Evolutionary conservation across 1,140 invertebrate genomes (phyloP).

Genomic region (Saccostrea echinata): DNA sequence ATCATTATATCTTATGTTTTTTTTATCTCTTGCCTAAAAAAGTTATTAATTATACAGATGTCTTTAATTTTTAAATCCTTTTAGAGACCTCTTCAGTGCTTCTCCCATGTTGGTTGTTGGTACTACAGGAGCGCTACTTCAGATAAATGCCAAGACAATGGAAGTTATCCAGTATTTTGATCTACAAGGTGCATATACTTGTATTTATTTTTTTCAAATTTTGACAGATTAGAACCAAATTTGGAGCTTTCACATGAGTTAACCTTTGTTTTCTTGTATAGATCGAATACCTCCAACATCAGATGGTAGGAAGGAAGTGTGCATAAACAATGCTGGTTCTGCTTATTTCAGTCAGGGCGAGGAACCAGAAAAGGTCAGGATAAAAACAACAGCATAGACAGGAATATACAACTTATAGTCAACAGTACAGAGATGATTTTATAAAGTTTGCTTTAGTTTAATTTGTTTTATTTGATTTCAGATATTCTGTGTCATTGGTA

Average conservation of each 20-base stretch:
- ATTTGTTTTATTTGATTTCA: conserved; percentile 40
- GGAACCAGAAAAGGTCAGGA: conserved; percentile 52
- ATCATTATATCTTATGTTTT: too few species aligned
- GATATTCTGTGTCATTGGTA: conserved; percentile 73
- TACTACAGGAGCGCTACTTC: conserved; percentile 70
- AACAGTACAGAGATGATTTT: too few species aligned
- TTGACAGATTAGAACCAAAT: background rate
- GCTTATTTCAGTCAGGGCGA: conserved; percentile 61
- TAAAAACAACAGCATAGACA: background rate
- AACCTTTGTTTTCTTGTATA: background rate
- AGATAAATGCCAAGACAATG: conserved; percentile 74
- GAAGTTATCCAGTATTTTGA: conserved; percentile 64
- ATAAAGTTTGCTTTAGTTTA: background rate
- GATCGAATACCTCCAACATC: conserved; percentile 28
- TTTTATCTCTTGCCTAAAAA: background rate
- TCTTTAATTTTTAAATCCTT: conserved; percentile 11
- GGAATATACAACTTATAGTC: too few species aligned
- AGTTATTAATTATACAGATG: background rate
- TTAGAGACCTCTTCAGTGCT: conserved; percentile 61
- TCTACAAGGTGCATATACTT: conserved; percentile 54
- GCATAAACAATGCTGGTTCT: conserved; percentile 63
- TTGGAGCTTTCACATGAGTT: background rate
- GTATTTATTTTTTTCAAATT: background rate
- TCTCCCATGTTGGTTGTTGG: conserved; percentile 70
- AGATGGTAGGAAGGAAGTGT: conserved; percentile 24